Evolutionary conservation across 2,113 vertebrate genomes (phyloP).

Genomic region (Coturnix japonica): DNA sequence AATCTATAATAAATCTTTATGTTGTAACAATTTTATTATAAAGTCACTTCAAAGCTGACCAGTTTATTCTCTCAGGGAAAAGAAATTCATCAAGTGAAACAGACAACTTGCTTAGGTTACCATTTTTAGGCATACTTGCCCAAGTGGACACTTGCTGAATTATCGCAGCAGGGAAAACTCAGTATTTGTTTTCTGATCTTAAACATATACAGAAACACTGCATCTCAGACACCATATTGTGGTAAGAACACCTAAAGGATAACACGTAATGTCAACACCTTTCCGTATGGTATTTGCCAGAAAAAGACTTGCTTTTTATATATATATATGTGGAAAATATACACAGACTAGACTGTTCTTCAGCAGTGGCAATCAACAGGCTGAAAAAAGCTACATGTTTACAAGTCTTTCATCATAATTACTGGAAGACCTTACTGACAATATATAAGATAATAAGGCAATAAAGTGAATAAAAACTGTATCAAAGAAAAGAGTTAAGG

Average conservation of each 20-base stretch:
- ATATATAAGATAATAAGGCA: neutral
- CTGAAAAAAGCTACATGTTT: neutral
- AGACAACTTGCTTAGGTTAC: neutral
- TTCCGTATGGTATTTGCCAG: conserved; percentile 26
- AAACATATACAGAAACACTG: neutral
- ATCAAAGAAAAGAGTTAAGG: neutral
- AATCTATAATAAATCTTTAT: neutral
- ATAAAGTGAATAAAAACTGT: neutral
- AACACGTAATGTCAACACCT: conserved; percentile 20
- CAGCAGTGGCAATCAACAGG: neutral
- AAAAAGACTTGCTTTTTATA: neutral
- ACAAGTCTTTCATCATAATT: neutral
- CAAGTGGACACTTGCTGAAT: neutral
- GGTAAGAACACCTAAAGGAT: conserved; percentile 28
- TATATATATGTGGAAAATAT: neutral
- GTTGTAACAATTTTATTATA: neutral
- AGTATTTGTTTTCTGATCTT: neutral
- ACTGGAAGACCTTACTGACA: neutral
- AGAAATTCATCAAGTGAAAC: neutral
- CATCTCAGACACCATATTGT: neutral
- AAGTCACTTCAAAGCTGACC: neutral
- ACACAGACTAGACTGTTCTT: neutral
- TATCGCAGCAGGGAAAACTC: neutral
- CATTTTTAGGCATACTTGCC: neutral
- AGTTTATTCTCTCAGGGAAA: neutral